phyloP scores from a whole-genome alignment of 2,113 vertebrate genomes.

The Isichthys henryi region DNA sequence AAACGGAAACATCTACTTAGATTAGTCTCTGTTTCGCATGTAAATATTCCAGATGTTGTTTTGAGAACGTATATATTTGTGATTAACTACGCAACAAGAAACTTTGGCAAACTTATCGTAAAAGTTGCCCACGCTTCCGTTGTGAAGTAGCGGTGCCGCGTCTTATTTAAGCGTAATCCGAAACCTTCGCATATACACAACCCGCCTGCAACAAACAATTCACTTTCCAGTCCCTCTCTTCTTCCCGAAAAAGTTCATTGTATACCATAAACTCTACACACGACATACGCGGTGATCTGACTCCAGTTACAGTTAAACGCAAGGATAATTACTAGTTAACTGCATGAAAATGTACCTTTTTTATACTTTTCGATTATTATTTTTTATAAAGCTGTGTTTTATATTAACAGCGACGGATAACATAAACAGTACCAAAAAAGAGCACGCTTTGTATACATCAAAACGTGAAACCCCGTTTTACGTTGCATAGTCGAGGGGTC shows the following conservation, averaged over 20 bases:
- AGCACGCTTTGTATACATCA: neutral
- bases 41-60: neutral
- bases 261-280: neutral
- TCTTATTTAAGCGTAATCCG: neutral
- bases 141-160: neutral
- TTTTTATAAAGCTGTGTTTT: neutral
- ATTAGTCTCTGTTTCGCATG: neutral
- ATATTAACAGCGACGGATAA: neutral
- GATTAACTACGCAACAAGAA: neutral
- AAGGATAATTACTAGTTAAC: neutral
- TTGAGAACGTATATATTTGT: neutral
- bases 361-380: neutral
- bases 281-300: neutral
- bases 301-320: neutral
- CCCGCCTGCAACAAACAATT: neutral
- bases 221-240: neutral
- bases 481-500: neutral
- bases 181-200: neutral
- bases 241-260: neutral
- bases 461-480: neutral
- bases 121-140: neutral
- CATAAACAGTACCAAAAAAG: neutral
- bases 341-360: neutral
- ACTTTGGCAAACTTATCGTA: neutral
- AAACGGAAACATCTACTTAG: neutral